Percentiles rank a stretch among this genome's conserved stretches.
Evolutionary conservation across 1,140 invertebrate species (phyloP).

Genomic region (Zeugodacus cucurbitae): DNA sequence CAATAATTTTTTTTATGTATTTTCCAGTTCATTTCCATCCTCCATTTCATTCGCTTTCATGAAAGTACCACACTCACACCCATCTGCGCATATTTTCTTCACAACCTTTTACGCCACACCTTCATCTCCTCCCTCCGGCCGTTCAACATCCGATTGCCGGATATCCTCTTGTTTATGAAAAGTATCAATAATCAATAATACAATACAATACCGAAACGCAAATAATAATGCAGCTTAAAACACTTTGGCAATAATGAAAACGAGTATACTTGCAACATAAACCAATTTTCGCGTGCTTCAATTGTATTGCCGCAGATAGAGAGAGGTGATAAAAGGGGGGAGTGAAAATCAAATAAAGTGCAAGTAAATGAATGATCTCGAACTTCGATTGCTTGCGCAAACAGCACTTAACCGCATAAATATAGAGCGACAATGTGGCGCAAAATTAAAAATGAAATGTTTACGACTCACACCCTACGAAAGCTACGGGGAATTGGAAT

Average conservation of each 20-base stretch:
- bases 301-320: neutral
- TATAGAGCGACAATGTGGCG: neutral
- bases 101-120: neutral
- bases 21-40: neutral
- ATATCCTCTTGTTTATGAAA: constrained; percentile 31
- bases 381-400: neutral
- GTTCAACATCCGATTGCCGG: constrained; percentile 3
- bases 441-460: neutral
- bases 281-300: constrained; percentile 34
- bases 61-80: neutral
- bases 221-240: neutral
- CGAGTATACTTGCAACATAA: neutral
- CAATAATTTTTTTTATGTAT: neutral
- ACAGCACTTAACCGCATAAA: constrained; percentile 27
- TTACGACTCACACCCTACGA: neutral
- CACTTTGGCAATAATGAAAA: neutral
- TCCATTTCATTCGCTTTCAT: neutral
- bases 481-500: neutral
- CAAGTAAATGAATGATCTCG: neutral
- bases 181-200: constrained; percentile 34
- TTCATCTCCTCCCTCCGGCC: no score
- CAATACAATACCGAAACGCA: neutral
- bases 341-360: neutral
- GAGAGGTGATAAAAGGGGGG: neutral
- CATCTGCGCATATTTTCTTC: neutral